Base-by-base conservation (phyloP, 2,797 vertebrate genomes). In the Sebastes diaconus region DNA sequence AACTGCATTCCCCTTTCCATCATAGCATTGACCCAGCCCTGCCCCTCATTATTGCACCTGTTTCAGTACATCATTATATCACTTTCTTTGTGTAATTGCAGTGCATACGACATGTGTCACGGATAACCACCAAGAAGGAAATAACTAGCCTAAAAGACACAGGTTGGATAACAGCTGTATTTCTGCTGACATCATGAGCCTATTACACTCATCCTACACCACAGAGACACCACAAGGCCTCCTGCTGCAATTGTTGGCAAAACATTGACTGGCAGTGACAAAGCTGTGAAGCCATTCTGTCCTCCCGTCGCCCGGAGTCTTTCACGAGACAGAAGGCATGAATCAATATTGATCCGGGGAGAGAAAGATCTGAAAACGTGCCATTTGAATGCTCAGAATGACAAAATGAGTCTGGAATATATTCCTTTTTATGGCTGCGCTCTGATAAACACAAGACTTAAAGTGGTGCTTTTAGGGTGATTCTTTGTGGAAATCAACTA, bases 231-330 rank as follows among this genome's bases (percentile, higher is more conserved):
- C 90, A 93, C 80, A 90, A 24, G 76, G 91, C 78, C 50, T 76
- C 84, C 81, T 84, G 77, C 81, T 86, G 88, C 77, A 64, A 81
- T 79, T 90, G 86, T 90, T 91, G 79, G 83, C 66, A 55, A 89
- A 92, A 92, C 84, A 92, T 4, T 55, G 71, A 11, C 70, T 80
- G 82, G 84, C 82, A 80, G 73, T 12, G 78, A 64, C 20, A 32
- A 58, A 80, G 77, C 83, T 87, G 90, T 84, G 87, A 92, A 89
- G 27, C 77, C 84, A 79, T 75, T 75, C 57, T 61, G 73, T 71
- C 68, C 73, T 64, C 67, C n/a, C 18, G 46, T 80, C 83, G 59
- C 70, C 68, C 75, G 13, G 32, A 74, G 30, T 67, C 42, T 64
- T n/a, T 75, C 75, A 34, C 68, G 6, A 75, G 54, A 86, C 91